Base-by-base conservation (phyloP, 2,113 vertebrate genomes). In the Suricata suricatta region DNA sequence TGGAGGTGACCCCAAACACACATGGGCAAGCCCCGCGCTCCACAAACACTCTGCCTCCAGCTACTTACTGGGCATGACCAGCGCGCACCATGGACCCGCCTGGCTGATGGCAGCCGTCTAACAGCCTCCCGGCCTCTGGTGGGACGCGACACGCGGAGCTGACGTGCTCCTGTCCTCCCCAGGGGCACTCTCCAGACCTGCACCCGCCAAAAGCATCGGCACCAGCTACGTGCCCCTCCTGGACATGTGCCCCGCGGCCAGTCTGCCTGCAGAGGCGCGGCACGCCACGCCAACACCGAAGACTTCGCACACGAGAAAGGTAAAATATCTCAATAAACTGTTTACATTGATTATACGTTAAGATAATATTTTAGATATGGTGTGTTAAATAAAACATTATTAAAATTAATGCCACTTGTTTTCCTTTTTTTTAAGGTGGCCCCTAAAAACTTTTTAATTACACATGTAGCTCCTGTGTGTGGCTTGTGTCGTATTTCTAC, bases 1-100 rank as follows among this genome's bases (percentile, higher is more conserved):
- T 85, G 47, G 87, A 96, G 91, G 79, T 96, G 92, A 97, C 97
- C 97, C 93, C 88, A 98, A 87, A 90, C 92, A 96, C 92, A 97
- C 38, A 41, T 41, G 38, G 3, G 41, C 41, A 41, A 96, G 95
- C 33, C 71, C 83, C 44, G 54, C 0, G 13, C 57, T 88, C 94
- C 1, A 96, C 57, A 64, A 84, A 90, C 52, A n/a, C 12, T 76
- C 68, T 76, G 92, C 93, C 38, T 92, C 85, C 82, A 84, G 68
- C 88, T 88, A 84, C 35, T 47, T 85, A 47, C 1, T 54, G 88
- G 87, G 81, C 88, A 88, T 71, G 69, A 96, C 88, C 52, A 76
- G 5, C 1, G 5, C 76, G 66, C 63, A 72, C 38, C 87, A 91
- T 17, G 72, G 57, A 96, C 80, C 17, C 1, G 17, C 27, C 72